Conservation (phyloP, 2,113 vertebrate species). For the Glareola pratincola region DNA sequence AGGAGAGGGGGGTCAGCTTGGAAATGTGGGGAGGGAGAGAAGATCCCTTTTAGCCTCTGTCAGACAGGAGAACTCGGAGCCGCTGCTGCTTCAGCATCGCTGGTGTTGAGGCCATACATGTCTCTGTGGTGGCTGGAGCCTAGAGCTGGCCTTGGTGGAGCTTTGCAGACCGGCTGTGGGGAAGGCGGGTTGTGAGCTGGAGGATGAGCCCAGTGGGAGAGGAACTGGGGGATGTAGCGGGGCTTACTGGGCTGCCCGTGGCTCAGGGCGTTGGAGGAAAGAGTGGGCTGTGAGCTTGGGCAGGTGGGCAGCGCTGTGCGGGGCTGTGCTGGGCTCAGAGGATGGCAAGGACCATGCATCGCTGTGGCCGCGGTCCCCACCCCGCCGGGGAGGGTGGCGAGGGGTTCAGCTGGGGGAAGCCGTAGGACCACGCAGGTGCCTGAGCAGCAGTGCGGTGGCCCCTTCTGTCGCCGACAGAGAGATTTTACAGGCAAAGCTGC, state of each 20-base stretch:
- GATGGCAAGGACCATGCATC: accelerated
- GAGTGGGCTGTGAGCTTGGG: not conserved
- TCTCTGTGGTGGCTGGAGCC: not conserved
- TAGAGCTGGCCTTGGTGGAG: not conserved
- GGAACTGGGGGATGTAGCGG: not conserved
- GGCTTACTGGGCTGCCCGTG: not conserved
- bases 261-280: not conserved
- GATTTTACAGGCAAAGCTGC: not conserved
- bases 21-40: no score
- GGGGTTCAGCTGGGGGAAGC: not conserved
- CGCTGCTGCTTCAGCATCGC: not conserved
- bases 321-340: not conserved
- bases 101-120: accelerated
- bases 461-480: no score
- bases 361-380: not conserved
- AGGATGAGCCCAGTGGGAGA: not conserved
- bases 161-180: not conserved
- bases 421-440: accelerated
- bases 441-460: not conserved
- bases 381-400: accelerated
- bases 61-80: not conserved
- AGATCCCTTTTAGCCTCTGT: not conserved
- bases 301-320: not conserved
- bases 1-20: not conserved
- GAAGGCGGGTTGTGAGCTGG: not conserved